Percentiles rank a stretch among this genome's conserved stretches.
Conservation (phyloP, 2,888 invertebrate species). For the Drosophila anomalata region DNA sequence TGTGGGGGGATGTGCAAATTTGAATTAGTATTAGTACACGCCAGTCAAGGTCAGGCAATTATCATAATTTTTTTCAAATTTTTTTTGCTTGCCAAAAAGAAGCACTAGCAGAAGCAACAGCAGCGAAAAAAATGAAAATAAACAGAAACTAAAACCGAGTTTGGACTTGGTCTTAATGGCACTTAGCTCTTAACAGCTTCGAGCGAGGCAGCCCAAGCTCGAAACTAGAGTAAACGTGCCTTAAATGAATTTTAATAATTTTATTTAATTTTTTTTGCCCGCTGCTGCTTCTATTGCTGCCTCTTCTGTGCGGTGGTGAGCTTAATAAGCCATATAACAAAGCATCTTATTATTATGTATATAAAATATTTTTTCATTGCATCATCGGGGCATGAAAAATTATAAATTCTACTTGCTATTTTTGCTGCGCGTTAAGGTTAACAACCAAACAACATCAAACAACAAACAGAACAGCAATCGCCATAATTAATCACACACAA, state of each 20-base stretch:
- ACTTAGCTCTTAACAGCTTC: slow-evolving; percentile 59
- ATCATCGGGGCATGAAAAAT: slow-evolving; percentile 70
- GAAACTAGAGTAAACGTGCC: slow-evolving; percentile 78
- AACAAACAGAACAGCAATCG: slow-evolving; percentile 45
- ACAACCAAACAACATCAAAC: slow-evolving; percentile 59
- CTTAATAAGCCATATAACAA: slow-evolving; percentile 63
- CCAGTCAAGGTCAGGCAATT: slow-evolving; percentile 74
- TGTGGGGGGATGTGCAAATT: slow-evolving; percentile 66
- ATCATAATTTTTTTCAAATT: slow-evolving; percentile 62
- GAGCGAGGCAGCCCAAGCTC: slow-evolving; percentile 37
- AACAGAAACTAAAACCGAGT: slow-evolving; percentile 33
- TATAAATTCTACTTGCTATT: slow-evolving; percentile 77
- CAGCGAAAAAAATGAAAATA: slow-evolving; percentile 38
- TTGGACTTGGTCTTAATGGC: slow-evolving; percentile 64
- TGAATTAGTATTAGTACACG: slow-evolving; percentile 62
- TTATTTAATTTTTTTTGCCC: slow-evolving; percentile 37
- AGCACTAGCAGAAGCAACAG: slow-evolving; percentile 41
- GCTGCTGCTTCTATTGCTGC: background rate
- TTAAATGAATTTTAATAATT: slow-evolving; percentile 73
- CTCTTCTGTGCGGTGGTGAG: slow-evolving; percentile 24
- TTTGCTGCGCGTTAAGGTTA: slow-evolving; percentile 67
- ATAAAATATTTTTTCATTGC: slow-evolving; percentile 54
- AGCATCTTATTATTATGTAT: slow-evolving; percentile 31
- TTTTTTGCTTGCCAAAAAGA: slow-evolving; percentile 23
- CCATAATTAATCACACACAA: slow-evolving; percentile 54